Base-by-base conservation (phyloP, 2,797 vertebrate genomes). In the Chrosomus eos region DNA sequence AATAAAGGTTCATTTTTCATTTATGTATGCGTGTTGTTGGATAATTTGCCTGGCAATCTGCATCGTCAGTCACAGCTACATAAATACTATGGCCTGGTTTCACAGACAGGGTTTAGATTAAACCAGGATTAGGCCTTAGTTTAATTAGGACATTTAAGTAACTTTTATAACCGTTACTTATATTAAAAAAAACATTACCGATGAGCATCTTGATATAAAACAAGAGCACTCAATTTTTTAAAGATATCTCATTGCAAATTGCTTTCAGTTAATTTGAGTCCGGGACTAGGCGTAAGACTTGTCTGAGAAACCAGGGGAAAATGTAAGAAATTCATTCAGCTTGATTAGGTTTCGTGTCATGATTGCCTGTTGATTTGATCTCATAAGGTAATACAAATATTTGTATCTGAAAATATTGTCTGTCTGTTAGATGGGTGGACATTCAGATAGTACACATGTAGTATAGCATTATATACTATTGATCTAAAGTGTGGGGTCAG, bases 1-100 rank as follows among this genome's bases (percentile, higher is more conserved):
- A 89, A 93, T 93, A 93, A 94, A 93, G 38, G 5, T 36, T 82
- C 86, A 83, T 89, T 88, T 90, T 88, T 87, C 88, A 85, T 89
- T 91, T 87, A 81, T 48, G 45, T 48, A 28, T 85, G 64, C 70
- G 64, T 90, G 45, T 84, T 68, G 76, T 88, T 88, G 43, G 79
- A 76, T 74, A 1, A 23, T 23, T 51, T 73, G 11, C 81, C 13
- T 81, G 28, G 87, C 88, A 84, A 3, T 75, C 86, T 38, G 80
- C 36, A 83, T 84, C 4, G 26, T 75, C 28, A n/a, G 26, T 75
- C 28, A n/a, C 74, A 9, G 7, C 18, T 11, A 23, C 10, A 81
- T 40, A 43, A 53, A 43, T 72, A 43, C 18, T 7, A 31, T 31
- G 55, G 3, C 9, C 55, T 58, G 23, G 55, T 58, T 58, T 58